These are phyloP conservation scores for Parapristionchus giblindavisi DNA, from an alignment of 2,888 invertebrate species.

Conservation along the genomic window DNA sequence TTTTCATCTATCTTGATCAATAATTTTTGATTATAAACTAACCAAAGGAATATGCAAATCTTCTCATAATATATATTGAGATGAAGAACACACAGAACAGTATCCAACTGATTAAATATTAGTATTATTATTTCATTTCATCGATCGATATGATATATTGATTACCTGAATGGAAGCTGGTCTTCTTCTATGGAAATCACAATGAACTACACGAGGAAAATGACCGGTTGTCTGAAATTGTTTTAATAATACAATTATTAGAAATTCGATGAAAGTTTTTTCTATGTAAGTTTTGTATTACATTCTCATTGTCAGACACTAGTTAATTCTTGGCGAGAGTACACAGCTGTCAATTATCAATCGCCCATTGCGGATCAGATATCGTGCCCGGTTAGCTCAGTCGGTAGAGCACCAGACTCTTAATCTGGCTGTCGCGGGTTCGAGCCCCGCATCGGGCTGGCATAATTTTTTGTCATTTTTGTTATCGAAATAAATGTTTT, in stretches of 20 bases:
- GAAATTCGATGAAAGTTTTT: neutral
- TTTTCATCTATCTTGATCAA: neutral
- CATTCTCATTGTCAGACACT: no score
- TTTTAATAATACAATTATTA: neutral
- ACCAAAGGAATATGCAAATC: conserved; percentile 67
- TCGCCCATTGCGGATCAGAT: no score
- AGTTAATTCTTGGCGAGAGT: no score
- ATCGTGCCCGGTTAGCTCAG: conserved; percentile 55
- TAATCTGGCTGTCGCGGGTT: conserved; percentile 56
- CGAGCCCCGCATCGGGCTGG: conserved; percentile 57
- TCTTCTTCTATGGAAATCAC: conserved; percentile 64
- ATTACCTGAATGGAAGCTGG: conserved; percentile 63
- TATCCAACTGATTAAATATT: conserved; percentile 56
- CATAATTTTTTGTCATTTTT: no score
- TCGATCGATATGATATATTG: no score
- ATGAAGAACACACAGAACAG: conserved; percentile 67
- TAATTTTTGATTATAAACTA: neutral
- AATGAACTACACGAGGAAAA: conserved; percentile 67
- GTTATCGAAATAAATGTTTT: no score
- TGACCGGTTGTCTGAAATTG: conserved; percentile 60
- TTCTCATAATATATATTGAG: conserved; percentile 70
- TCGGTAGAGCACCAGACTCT: conserved; percentile 58
- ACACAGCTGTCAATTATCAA: no score
- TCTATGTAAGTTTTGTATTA: no score
- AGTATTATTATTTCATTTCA: neutral